These are phyloP conservation scores for Heteractis magnifica DNA, from an alignment of 92 coral and sea anemone genomes.

Conservation along the genomic window DNA sequence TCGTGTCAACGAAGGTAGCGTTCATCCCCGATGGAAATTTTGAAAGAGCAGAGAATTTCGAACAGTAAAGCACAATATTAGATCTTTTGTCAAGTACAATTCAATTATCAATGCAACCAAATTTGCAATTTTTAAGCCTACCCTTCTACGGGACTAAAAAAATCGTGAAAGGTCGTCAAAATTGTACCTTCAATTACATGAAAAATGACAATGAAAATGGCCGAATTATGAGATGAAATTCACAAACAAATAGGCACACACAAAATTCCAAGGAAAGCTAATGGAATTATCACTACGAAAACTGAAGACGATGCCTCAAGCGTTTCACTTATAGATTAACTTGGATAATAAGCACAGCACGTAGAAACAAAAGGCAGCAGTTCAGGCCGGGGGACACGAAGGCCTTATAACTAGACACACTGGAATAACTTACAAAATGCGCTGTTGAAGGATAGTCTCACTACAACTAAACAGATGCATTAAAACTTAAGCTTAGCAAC, in stretches of 20 bases:
- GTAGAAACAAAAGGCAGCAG: neutral
- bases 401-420: neutral
- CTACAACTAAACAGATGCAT: conserved; percentile 1
- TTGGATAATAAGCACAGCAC: neutral
- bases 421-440: neutral
- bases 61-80: neutral
- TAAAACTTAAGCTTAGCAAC: neutral
- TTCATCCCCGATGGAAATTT: neutral
- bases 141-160: neutral
- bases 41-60: neutral
- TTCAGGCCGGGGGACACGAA: no score
- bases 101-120: neutral
- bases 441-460: neutral
- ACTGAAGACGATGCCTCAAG: neutral
- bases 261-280: neutral
- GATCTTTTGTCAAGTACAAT: neutral
- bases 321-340: neutral
- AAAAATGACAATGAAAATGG: neutral
- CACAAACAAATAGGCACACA: neutral
- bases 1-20: neutral
- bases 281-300: neutral
- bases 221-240: neutral
- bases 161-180: neutral
- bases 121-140: neutral
- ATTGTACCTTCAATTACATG: neutral